Percentiles rank a stretch among this genome's conserved stretches.
Conservation (phyloP, 2,888 invertebrate genomes). For the Drosophila trichaetosa region DNA sequence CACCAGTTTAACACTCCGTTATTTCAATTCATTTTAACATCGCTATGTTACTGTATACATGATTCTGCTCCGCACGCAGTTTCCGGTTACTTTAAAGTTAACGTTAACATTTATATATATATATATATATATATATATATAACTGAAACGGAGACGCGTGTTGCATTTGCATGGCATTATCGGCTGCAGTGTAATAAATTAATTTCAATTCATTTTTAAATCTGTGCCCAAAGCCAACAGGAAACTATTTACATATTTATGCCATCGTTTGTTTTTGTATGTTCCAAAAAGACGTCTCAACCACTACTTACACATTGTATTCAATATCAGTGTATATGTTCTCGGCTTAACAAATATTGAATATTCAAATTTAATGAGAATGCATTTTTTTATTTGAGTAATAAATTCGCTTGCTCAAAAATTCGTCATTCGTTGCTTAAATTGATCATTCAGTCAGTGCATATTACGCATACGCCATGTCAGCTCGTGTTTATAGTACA, state of each 20-base stretch:
- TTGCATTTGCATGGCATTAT: neutral
- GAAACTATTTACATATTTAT: slow-evolving; percentile 11
- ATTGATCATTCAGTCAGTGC: neutral
- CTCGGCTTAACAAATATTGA: neutral
- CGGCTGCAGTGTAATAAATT: neutral
- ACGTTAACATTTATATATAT: neutral
- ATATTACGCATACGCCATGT: slow-evolving; percentile 1
- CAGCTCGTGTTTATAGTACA: neutral
- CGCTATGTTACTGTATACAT: neutral
- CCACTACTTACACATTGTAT: neutral
- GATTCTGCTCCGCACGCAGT: neutral
- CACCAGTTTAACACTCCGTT: neutral
- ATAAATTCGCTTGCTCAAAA: neutral
- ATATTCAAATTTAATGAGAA: neutral
- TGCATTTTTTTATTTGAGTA: neutral
- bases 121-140: neutral
- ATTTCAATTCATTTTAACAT: neutral
- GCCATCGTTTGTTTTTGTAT: slow-evolving; percentile 5
- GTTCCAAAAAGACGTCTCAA: neutral
- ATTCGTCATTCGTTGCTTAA: neutral
- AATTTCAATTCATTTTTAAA: neutral
- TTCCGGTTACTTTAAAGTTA: neutral
- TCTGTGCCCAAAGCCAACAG: neutral
- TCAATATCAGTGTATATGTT: neutral
- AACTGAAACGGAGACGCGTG: neutral